Base-by-base conservation (phyloP, 2,113 vertebrate species). In the Bucco capensis region DNA sequence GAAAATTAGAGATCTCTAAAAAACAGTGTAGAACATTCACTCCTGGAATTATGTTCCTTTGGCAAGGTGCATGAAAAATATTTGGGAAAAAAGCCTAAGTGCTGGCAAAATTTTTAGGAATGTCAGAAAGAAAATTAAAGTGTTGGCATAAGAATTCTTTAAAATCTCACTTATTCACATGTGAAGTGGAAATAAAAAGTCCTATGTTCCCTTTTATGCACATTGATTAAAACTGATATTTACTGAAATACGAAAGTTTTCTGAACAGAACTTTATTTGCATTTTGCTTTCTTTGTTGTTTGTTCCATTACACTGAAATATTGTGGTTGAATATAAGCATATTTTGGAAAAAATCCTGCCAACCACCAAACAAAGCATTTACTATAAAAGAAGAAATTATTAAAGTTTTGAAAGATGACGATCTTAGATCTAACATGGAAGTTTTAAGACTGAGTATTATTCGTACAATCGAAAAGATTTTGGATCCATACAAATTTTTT, bases 1-100 rank as follows among this genome's bases (percentile, higher is more conserved):
- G 89, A 95, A 95, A 96, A 94, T 88, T 89, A 30, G 73, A 93
- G 67, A 86, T 96, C 70, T 96, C 85, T 66, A 94, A 93, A 96
- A 96, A 95, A 83, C 91, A 88, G 92, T 96, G 89, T 96, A 94
- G 93, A 96, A 96, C 92, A 94, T 95, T 96, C 88, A 95, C 82
- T 97, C 96, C 88, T 96, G 87, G 97, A 97, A 97, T 98, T 95
- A 97, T 94, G 96, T 97, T 96, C 92, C 92, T 97, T 97, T 97
- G 97, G 96, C 97, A 97, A 97, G 84, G 78, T 94, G 53, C 74
- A 97, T 97, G 97, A 97, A 97, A 98, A 97, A 97, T 92, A 96
- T 97, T 95, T 90, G 60, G 88, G 12, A 75, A 92, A 95, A 95
- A 96, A 91, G 42, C 49, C 74, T 89, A 93, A 97, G 94, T 79